Conservation (phyloP, 2,113 vertebrate species). For the Alligator mississippiensis region DNA sequence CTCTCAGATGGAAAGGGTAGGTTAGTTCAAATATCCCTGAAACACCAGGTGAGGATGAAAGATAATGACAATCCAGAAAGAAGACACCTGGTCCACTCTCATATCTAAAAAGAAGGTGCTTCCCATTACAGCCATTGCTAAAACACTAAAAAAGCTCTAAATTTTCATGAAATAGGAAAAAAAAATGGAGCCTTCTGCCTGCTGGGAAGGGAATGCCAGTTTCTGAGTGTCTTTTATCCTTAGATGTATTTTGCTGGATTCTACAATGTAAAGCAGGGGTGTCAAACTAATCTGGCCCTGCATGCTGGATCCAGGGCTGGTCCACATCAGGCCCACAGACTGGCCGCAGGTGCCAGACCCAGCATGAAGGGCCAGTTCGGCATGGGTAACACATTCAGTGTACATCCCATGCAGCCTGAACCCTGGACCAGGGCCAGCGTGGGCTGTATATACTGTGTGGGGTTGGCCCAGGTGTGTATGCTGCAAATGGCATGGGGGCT, state of each 20-base stretch:
- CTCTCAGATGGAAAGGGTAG: conserved; percentile 47
- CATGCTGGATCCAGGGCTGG: no score
- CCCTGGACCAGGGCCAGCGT: no score
- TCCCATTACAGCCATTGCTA: not conserved
- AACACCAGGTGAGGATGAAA: conserved; percentile 35
- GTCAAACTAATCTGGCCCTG: no score
- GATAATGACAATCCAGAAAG: not conserved
- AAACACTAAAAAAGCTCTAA: not conserved
- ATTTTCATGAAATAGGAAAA: not conserved
- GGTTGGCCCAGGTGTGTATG: no score
- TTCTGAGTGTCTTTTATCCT: not conserved
- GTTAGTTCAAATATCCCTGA: not conserved
- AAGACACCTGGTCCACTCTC: conserved; percentile 9
- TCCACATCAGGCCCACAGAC: no score
- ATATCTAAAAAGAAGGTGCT: conserved; percentile 14
- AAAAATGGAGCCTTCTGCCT: not conserved
- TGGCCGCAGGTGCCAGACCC: no score
- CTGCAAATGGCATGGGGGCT: no score
- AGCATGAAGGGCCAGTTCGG: no score
- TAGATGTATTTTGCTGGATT: conserved; percentile 13
- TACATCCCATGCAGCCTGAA: no score
- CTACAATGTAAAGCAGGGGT: not conserved
- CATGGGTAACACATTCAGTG: no score
- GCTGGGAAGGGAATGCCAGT: not conserved
- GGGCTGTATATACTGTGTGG: no score